These are phyloP conservation scores for Caenorhabditis becei DNA, from an alignment of 2,888 invertebrate species.

Conservation along the genomic window DNA sequence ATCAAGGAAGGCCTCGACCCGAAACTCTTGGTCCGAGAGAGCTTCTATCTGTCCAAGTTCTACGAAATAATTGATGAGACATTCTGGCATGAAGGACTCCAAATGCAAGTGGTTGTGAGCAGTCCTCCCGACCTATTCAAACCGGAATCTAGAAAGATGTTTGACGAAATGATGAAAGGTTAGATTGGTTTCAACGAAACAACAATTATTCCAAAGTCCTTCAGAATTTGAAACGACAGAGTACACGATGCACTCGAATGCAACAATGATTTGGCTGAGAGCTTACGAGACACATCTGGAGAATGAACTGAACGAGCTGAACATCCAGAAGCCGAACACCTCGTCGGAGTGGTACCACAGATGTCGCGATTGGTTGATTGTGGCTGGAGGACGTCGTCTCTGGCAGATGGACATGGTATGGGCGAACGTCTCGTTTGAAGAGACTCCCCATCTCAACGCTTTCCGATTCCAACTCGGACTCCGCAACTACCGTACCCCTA, in stretches of 20 bases:
- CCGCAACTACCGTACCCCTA: conserved; percentile 79
- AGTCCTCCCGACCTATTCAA: conserved; percentile 79
- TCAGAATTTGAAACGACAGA: conserved; percentile 73
- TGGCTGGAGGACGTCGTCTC: conserved; percentile 78
- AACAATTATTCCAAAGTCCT: neutral
- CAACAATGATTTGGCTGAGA: conserved; percentile 80
- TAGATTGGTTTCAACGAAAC: neutral
- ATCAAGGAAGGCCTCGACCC: conserved; percentile 77
- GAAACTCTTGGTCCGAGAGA: conserved; percentile 75
- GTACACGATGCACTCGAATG: conserved; percentile 80
- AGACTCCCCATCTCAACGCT: conserved; percentile 67
- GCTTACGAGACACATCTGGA: conserved; percentile 77
- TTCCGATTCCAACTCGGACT: conserved; percentile 81
- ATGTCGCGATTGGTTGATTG: conserved; percentile 78
- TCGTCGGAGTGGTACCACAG: conserved; percentile 77
- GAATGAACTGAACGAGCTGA: conserved; percentile 67
- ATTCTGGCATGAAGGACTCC: conserved; percentile 81
- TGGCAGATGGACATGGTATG: conserved; percentile 81
- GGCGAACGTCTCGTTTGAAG: conserved; percentile 60
- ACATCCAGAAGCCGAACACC: conserved; percentile 72
- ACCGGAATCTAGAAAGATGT: conserved; percentile 59
- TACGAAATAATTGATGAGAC: conserved; percentile 80
- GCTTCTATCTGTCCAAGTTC: conserved; percentile 79
- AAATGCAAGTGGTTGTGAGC: conserved; percentile 81
- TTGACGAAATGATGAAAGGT: conserved; percentile 72